A percentile compares a stretch with the other conserved stretches of the same genome.
Evolutionary conservation across 2,888 invertebrate species (phyloP).

Genomic region (Auanema sp.): DNA sequence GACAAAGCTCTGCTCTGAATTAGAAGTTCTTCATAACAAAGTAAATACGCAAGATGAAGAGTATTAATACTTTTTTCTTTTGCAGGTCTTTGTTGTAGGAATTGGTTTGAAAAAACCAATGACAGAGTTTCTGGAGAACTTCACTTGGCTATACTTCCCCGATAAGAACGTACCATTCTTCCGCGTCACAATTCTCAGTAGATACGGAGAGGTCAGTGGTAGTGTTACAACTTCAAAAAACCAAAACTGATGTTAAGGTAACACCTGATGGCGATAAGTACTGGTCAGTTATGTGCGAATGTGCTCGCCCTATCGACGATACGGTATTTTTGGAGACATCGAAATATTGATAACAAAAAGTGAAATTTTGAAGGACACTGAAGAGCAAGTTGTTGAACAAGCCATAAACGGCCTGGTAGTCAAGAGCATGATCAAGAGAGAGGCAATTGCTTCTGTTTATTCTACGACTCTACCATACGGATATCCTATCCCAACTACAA

Average conservation of each 20-base stretch:
- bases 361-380: slow-evolving; percentile 32
- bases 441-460: slow-evolving; percentile 57
- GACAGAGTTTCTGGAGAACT: slow-evolving; percentile 55
- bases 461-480: slow-evolving; percentile 58
- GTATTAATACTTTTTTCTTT: not conserved
- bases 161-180: slow-evolving; percentile 62
- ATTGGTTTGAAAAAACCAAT: slow-evolving; percentile 59
- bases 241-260: slow-evolving; percentile 20
- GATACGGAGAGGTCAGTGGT: slow-evolving; percentile 56
- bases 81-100: slow-evolving; percentile 60
- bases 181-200: slow-evolving; percentile 59
- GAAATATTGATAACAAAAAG: not conserved
- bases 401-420: slow-evolving; percentile 59
- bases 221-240: not conserved
- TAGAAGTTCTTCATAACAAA: slow-evolving; percentile 57
- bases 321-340: slow-evolving; percentile 26
- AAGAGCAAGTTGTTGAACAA: slow-evolving; percentile 54
- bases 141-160: slow-evolving; percentile 63
- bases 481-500: slow-evolving; percentile 61
- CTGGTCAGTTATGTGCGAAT: slow-evolving; percentile 64
- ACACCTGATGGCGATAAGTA: slow-evolving; percentile 60
- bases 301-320: slow-evolving; percentile 57
- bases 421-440: slow-evolving; percentile 58
- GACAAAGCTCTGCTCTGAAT: slow-evolving; percentile 50
- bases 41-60: slow-evolving; percentile 20